Base-by-base conservation (phyloP, 2,888 invertebrate species). In the Ichneumoninae sp. region DNA sequence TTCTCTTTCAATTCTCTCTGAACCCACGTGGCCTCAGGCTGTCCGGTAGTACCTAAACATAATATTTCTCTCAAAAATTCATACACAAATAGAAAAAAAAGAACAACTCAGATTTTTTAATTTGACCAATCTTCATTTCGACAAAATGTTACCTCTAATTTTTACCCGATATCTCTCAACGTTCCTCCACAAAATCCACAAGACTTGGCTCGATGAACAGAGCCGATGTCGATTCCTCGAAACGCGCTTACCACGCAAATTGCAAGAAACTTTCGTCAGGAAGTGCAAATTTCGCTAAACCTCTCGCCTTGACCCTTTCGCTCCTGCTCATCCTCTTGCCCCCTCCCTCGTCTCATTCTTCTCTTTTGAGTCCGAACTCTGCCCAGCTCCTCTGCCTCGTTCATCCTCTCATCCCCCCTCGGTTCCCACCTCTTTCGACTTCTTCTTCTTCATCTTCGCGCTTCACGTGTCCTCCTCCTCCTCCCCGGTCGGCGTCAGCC, bases 401-500 rank as follows among this genome's bases (percentile, higher is more conserved):
- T 81, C 75, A 54, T 76, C 70, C 36, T 71, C 71, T 30, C 57
- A 36, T 40, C 40, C 68, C 47, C 57, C 33, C 33, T 44, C 52
- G 57, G 30, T 52, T 57, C 19, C 47, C 57, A 65, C 74, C 65
- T 75, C 70, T 71, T 68, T 79, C 66, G 47, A 65, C 71, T 66
- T 66, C 22, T 76, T 76, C 65, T 16, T 62, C 62, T 65, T 54
- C 22, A 69, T 74, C 50, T 74, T 70, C 82, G 69, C 76, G 72
- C 74, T 68, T 72, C 62, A 52, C 75, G 82, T 36, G 75, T 84
- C 71, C 74, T 65, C 44, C 44, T 65, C 44, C 44, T 44, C 16
- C 44, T 16, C 54, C 57, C 62, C n/a, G 36, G 54, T 33, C 79
- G 26, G 16, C 40, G 13, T 16, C 66, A 30, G 54, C 16, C 54